Evolutionary conservation across 2,888 invertebrate species (phyloP), one percentile per base, ranked within the genome.

Genomic region (Standfussiana lucernea): DNA sequence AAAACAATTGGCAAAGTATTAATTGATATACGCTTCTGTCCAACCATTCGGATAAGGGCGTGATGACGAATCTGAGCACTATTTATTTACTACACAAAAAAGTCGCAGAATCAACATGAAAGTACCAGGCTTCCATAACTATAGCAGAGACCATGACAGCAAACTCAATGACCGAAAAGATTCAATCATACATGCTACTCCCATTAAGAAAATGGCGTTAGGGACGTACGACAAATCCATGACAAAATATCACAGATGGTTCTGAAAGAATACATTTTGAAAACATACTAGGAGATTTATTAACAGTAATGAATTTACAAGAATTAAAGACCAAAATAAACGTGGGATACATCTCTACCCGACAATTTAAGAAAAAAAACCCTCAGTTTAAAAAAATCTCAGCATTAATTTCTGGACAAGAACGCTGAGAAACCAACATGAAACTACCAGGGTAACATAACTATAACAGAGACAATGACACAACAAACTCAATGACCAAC

Each of bases 181-280:
- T 91, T 90, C 89, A 91, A 91, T 92, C 89, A 88, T 88, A 91
- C 86, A 86, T 86, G 80, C 77, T 28, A 84, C 66, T 68, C 69
- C 89, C 90, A 93, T 93, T 92, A 92, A 87, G 85, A 86, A 80
- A 91, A 92, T 90, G 82, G 89, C 83, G 81, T 82, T 82, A 78
- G 86, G 84, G 86, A 90, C 89, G 85, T 85, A 90, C 90, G 90
- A 89, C 89, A 88, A 88, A 87, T 85, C 79, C 91, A 92, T 91
- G 92, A 90, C 88, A 77, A 88, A 91, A 91, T 92, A 90, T 89
- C 88, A 91, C 92, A 89, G 81, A 74, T 64, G 67, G 64, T 66
- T 1, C 59, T 59, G 8, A 32, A 32, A 59, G 8, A 3, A 32
- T 0, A 32, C 28, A 56, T 28, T 7, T 18, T 56, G 18, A 6